Percentiles rank a stretch among this genome's conserved stretches.
phyloP scores from a whole-genome alignment of 1,140 invertebrate species.

The Zelostemma sp. region DNA sequence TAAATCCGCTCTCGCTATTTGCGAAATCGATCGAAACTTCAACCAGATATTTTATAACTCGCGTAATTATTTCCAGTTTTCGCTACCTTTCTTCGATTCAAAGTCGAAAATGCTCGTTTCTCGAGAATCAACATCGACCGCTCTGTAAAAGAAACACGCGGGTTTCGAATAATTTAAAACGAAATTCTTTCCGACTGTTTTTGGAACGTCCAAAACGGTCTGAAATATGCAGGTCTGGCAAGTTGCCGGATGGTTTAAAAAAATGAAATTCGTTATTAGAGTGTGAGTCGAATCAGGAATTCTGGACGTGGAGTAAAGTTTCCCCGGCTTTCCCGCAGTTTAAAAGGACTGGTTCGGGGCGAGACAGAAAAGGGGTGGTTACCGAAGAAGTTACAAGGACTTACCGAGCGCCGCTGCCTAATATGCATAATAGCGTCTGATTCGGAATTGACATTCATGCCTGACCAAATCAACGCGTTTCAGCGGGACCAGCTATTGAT shows the following conservation, averaged over 20 bases:
- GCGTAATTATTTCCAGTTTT: too few species aligned
- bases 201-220: too few species aligned
- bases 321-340: conserved; percentile 28
- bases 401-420: conserved; percentile 49
- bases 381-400: conserved; percentile 55
- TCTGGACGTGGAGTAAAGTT: conserved; percentile 55
- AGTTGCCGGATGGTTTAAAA: not conserved
- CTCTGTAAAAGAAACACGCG: too few species aligned
- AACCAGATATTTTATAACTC: too few species aligned
- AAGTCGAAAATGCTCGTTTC: too few species aligned
- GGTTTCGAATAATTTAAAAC: too few species aligned
- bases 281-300: conserved; percentile 59
- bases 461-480: conserved; percentile 44
- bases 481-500: conserved; percentile 22
- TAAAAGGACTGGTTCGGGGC: conserved; percentile 17
- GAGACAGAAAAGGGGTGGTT: conserved; percentile 41
- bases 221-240: conserved; percentile 25
- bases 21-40: too few species aligned
- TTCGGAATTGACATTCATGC: conserved; percentile 60
- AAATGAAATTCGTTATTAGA: conserved; percentile 60
- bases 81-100: too few species aligned
- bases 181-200: too few species aligned
- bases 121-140: too few species aligned
- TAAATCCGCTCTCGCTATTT: too few species aligned
- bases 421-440: conserved; percentile 64